Conservation (phyloP, 64 coral and sea anemone species). For the Porites lutea region DNA sequence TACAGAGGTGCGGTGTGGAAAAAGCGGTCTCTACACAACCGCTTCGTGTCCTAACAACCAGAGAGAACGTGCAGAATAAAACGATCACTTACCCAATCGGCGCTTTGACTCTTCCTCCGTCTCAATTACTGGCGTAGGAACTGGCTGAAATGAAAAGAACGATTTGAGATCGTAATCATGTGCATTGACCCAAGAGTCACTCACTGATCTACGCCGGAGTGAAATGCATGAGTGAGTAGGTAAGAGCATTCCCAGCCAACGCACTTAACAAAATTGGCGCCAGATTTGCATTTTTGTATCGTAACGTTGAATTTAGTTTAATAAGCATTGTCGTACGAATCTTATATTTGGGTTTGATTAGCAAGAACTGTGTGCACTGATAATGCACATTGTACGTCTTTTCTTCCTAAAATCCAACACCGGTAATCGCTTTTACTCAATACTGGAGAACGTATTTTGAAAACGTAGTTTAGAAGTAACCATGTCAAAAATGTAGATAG, state of each 20-base stretch:
- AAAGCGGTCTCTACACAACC: background rate
- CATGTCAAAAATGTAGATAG: no score
- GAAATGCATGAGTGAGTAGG: background rate
- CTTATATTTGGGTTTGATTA: no score
- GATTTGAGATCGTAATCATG: background rate
- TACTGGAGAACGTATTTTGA: no score
- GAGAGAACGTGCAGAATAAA: background rate
- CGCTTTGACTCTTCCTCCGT: constrained; percentile 16
- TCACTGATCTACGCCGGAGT: no score
- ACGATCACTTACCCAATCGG: background rate
- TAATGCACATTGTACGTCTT: no score
- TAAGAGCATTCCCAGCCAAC: background rate
- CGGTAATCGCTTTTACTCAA: no score
- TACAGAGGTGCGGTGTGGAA: background rate
- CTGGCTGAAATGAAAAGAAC: constrained; percentile 6
- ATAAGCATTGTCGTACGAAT: no score
- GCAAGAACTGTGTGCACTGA: no score
- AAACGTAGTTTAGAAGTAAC: no score
- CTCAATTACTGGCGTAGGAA: constrained; percentile 2
- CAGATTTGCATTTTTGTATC: background rate
- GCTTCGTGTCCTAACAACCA: background rate
- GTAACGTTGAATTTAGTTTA: no score
- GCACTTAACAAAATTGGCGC: constrained; percentile 45
- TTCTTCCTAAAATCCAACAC: no score
- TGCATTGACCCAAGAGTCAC: no score